Conservation (phyloP, 2,797 vertebrate species). For the Siniperca obscura region DNA sequence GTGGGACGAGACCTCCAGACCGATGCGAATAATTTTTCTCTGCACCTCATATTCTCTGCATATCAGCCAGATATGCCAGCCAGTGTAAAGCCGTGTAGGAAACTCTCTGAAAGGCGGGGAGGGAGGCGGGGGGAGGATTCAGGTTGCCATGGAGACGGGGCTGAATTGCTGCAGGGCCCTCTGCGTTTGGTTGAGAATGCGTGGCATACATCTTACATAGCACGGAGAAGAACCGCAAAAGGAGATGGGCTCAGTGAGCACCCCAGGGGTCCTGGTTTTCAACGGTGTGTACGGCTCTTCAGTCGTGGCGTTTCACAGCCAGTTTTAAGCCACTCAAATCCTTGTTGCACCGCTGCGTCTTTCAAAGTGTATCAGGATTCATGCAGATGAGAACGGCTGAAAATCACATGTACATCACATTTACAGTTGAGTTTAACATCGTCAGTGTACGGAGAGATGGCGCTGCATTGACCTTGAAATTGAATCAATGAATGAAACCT, state of each 20-base stretch:
- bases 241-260: constrained; percentile 33
- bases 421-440: neutral
- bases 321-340: constrained; percentile 10
- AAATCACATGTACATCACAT: neutral
- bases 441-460: neutral
- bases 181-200: constrained; percentile 56
- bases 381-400: constrained; percentile 5
- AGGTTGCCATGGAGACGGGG: constrained; percentile 76
- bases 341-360: neutral
- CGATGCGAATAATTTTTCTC: constrained; percentile 9
- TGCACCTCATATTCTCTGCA: constrained; percentile 30
- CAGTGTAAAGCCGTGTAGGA: constrained; percentile 25
- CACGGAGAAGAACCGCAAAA: constrained; percentile 35
- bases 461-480: constrained; percentile 39
- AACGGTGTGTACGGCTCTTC: neutral
- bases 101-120: constrained; percentile 46
- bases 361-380: constrained; percentile 16
- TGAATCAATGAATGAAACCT: constrained; percentile 24
- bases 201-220: constrained; percentile 59
- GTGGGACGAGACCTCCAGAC: neutral
- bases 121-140: constrained; percentile 7
- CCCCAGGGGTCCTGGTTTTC: constrained; percentile 41
- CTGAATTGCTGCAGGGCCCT: constrained; percentile 41
- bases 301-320: constrained; percentile 18
- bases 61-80: constrained; percentile 17